Percentiles rank a stretch among this genome's conserved stretches.
Evolutionary conservation across 2,113 vertebrate genomes (phyloP).

Genomic region (Saguinus midas): DNA sequence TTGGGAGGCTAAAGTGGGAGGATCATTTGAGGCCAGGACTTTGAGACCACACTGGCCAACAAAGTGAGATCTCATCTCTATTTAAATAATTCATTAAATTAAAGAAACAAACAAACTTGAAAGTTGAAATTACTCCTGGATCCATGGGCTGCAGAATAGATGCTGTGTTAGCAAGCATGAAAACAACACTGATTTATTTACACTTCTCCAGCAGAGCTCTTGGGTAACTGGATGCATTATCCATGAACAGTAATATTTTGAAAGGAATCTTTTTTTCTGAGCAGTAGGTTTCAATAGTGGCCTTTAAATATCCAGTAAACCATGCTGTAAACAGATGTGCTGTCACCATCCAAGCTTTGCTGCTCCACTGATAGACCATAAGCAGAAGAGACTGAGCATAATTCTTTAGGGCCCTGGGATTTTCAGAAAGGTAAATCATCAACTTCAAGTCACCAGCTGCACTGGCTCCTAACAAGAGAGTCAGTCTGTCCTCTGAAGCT

Average conservation of each 20-base stretch:
- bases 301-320: not conserved
- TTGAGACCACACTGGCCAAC: too few species aligned
- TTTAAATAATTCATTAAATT: too few species aligned
- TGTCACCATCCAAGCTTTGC: not conserved
- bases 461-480: not conserved
- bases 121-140: not conserved
- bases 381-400: not conserved
- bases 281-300: not conserved
- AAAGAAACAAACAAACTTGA: not conserved
- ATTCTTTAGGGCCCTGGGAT: not conserved
- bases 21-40: too few species aligned
- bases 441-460: not conserved
- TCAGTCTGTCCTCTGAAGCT: not conserved
- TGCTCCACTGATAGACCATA: not conserved
- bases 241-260: not conserved
- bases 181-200: not conserved
- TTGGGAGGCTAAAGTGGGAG: too few species aligned
- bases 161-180: not conserved
- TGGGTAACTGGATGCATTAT: not conserved
- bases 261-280: not conserved
- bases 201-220: not conserved
- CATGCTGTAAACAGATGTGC: not conserved
- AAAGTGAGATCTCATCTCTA: too few species aligned
- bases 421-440: not conserved
- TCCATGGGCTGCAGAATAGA: not conserved